These are phyloP conservation scores for Zingel zingel DNA, from an alignment of 2,113 vertebrate species.

Conservation along the genomic window DNA sequence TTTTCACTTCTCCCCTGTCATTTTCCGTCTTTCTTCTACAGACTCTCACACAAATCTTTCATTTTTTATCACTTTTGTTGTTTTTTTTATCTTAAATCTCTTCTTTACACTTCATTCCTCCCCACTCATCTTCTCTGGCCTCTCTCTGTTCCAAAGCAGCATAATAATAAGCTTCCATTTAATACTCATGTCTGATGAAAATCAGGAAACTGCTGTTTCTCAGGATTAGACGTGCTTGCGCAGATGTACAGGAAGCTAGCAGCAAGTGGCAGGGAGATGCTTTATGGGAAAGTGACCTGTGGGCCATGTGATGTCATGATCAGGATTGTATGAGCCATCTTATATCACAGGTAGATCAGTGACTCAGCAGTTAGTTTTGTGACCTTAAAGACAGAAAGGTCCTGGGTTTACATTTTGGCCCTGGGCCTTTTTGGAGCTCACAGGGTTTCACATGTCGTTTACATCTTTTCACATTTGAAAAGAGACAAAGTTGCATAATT, in stretches of 20 bases:
- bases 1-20: slow-evolving; percentile 45
- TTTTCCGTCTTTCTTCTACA: slow-evolving; percentile 34
- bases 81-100: background rate
- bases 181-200: background rate
- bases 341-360: background rate
- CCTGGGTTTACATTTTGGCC: too few species aligned
- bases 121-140: background rate
- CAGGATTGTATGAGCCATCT: background rate
- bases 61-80: background rate
- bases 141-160: background rate
- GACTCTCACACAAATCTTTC: slow-evolving; percentile 41
- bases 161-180: background rate
- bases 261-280: slow-evolving; percentile 20
- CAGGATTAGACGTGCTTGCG: background rate
- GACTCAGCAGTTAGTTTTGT: background rate
- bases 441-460: background rate
- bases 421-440: background rate
- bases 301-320: background rate
- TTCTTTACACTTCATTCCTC: background rate
- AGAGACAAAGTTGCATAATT: background rate
- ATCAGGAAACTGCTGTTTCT: slow-evolving; percentile 23
- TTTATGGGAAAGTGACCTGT: slow-evolving; percentile 41
- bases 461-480: background rate
- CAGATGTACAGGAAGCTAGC: slow-evolving; percentile 28
- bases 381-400: background rate